Evolutionary conservation across 2,888 invertebrate species (phyloP).

Genomic region (Eupsilia transversa): DNA sequence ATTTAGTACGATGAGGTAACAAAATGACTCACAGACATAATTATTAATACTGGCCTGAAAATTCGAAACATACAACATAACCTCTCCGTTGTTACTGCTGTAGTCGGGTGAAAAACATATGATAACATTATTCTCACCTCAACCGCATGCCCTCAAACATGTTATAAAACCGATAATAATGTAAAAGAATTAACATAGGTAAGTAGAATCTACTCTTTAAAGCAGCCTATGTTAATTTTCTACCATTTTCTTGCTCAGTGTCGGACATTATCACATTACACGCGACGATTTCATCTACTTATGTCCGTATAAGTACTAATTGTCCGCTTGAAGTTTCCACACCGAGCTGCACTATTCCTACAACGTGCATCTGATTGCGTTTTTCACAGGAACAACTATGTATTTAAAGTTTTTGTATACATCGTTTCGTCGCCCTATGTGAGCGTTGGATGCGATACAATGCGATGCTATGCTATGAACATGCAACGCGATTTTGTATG

Average conservation of each 20-base stretch:
- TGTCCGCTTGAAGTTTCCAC: slow-evolving; percentile 40
- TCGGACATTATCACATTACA: slow-evolving; percentile 39
- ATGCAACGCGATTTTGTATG: background rate
- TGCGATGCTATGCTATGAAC: background rate
- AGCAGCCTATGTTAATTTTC: slow-evolving; percentile 32
- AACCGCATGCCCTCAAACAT: background rate
- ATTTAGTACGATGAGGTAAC: background rate
- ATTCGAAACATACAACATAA: background rate
- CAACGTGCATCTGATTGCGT: slow-evolving; percentile 48
- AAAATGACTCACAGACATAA: background rate
- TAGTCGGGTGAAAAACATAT: background rate
- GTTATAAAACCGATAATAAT: background rate
- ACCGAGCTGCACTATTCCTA: slow-evolving; percentile 5
- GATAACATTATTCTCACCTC: background rate
- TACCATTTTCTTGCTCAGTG: slow-evolving; percentile 20
- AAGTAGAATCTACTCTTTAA: background rate
- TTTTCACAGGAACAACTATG: slow-evolving; percentile 52
- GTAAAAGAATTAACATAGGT: background rate
- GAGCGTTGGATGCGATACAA: background rate
- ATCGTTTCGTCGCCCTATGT: background rate
- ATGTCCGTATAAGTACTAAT: slow-evolving; percentile 49
- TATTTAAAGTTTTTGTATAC: slow-evolving; percentile 44
- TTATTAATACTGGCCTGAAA: background rate
- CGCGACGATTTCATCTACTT: slow-evolving; percentile 47
- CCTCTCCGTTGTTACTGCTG: background rate